These are phyloP conservation scores for Hesperia comma DNA, from an alignment of 2,888 invertebrate genomes.

Conservation along the genomic window DNA sequence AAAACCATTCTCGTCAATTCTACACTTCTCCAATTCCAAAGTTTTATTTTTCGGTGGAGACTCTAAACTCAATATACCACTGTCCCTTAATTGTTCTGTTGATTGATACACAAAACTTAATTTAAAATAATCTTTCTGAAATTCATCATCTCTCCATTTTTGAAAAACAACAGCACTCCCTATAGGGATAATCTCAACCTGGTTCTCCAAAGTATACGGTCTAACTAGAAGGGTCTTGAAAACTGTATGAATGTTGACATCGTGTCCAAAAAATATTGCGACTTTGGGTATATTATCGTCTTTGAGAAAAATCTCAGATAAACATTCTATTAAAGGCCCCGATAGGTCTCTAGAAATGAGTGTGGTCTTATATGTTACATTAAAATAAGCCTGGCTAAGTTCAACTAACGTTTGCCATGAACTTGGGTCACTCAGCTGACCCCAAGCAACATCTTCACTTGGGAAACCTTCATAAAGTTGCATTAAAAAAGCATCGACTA, in stretches of 20 bases:
- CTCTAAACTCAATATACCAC: conserved; percentile 51
- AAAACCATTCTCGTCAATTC: conserved; percentile 55
- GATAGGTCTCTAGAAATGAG: conserved; percentile 67
- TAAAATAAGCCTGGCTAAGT: conserved; percentile 62
- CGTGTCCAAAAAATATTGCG: conserved; percentile 71
- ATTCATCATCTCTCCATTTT: conserved; percentile 59
- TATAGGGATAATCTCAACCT: conserved; percentile 61
- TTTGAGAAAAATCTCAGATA: conserved; percentile 56
- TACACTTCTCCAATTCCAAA: conserved; percentile 61
- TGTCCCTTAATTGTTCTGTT: conserved; percentile 61
- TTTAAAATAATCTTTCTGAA: conserved; percentile 55
- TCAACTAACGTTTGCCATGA: conserved; percentile 60
- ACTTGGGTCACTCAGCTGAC: conserved; percentile 48
- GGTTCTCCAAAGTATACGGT: conserved; percentile 56
- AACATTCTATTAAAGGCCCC: conserved; percentile 58
- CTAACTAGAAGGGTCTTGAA: conserved; percentile 60
- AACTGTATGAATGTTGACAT: conserved; percentile 69
- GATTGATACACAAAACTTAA: conserved; percentile 69
- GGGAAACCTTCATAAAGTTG: conserved; percentile 71
- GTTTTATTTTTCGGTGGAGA: conserved; percentile 59
- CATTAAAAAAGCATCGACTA: conserved; percentile 72
- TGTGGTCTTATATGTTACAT: conserved; percentile 66
- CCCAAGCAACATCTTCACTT: conserved; percentile 67
- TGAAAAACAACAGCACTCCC: conserved; percentile 75
- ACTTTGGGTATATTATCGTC: conserved; percentile 51